Evolutionary conservation across 2,888 invertebrate genomes (phyloP).

Genomic region (Drosophila parthenogenetica): DNA sequence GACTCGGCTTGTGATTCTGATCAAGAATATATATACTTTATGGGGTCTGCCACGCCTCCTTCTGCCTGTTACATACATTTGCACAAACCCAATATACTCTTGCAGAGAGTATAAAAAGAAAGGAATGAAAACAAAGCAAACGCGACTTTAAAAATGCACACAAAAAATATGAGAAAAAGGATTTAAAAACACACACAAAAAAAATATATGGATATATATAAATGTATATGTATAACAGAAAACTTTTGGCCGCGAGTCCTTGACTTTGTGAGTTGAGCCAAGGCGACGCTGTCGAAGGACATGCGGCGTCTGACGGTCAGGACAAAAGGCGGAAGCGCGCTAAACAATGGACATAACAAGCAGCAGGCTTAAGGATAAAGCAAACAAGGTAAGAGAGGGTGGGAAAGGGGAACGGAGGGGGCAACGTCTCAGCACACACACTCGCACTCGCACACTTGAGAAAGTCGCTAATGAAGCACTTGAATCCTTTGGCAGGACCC

Average conservation of each 20-base stretch:
- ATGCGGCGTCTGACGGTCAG: slow-evolving; percentile 65
- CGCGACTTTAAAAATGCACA: slow-evolving; percentile 31
- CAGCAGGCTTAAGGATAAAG: slow-evolving; percentile 4
- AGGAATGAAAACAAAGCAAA: slow-evolving; percentile 37
- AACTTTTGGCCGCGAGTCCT: slow-evolving; percentile 71
- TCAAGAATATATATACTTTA: no score
- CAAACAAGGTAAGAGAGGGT: neutral
- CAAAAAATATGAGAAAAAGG: slow-evolving; percentile 27
- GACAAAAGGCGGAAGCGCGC: slow-evolving; percentile 64
- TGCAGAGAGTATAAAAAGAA: no score
- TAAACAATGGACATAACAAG: slow-evolving; percentile 48
- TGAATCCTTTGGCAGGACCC: slow-evolving; percentile 60
- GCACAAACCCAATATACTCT: no score
- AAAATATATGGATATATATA: slow-evolving; percentile 24
- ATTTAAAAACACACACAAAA: slow-evolving; percentile 33
- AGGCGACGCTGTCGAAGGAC: slow-evolving; percentile 38
- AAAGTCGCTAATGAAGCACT: slow-evolving; percentile 80
- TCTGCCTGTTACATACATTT: no score
- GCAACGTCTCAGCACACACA: slow-evolving; percentile 35
- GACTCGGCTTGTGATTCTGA: no score
- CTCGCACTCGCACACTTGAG: slow-evolving; percentile 56
- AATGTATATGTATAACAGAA: slow-evolving; percentile 37
- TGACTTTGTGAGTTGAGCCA: slow-evolving; percentile 70
- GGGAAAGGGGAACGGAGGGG: neutral
- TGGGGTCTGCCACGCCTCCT: no score